Conservation (phyloP, 2,797 vertebrate species). For the Kryptolebias ocellatus region DNA sequence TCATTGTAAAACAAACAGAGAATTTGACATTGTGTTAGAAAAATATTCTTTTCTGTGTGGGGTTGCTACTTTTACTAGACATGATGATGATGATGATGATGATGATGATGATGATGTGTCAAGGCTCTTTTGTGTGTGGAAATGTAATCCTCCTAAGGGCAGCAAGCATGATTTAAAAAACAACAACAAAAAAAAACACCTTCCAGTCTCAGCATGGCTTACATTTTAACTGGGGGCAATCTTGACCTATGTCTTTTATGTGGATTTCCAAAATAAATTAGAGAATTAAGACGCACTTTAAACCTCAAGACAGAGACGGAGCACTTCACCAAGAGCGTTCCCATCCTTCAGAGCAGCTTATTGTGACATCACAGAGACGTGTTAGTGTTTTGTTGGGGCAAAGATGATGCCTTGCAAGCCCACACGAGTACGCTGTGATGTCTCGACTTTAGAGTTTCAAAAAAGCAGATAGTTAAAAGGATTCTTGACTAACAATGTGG, state of each 20-base stretch:
- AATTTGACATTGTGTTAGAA: conserved; percentile 23
- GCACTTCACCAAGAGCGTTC: conserved; percentile 38
- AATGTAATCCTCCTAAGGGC: conserved; percentile 78
- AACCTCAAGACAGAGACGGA: conserved; percentile 35
- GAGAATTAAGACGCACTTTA: conserved; percentile 50
- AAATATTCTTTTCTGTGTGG: conserved; percentile 10
- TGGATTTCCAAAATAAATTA: conserved; percentile 73
- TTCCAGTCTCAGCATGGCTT: conserved; percentile 63
- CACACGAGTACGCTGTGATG: conserved; percentile 40
- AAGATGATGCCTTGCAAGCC: conserved; percentile 49
- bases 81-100: conserved; percentile 21
- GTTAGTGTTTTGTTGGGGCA: conserved; percentile 62
- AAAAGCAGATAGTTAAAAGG: conserved; percentile 77
- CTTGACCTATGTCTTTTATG: conserved; percentile 63
- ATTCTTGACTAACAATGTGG: conserved; percentile 78
- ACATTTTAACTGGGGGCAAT: conserved; percentile 71
- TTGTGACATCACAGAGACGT: conserved; percentile 62
- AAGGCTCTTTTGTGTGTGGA: conserved; percentile 54
- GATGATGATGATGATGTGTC: conserved; percentile 40
- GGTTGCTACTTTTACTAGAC: conserved; percentile 13
- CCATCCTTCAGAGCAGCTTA: conserved; percentile 51
- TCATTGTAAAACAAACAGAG: conserved; percentile 12
- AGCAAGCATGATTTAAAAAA: conserved; percentile 72
- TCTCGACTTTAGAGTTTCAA: conserved; percentile 67
- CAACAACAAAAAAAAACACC: conserved; percentile 72